A percentile compares a stretch with the other conserved stretches of the same genome.
Evolutionary conservation across 2,888 invertebrate genomes (phyloP).

Genomic region (Drosophila robusta): DNA sequence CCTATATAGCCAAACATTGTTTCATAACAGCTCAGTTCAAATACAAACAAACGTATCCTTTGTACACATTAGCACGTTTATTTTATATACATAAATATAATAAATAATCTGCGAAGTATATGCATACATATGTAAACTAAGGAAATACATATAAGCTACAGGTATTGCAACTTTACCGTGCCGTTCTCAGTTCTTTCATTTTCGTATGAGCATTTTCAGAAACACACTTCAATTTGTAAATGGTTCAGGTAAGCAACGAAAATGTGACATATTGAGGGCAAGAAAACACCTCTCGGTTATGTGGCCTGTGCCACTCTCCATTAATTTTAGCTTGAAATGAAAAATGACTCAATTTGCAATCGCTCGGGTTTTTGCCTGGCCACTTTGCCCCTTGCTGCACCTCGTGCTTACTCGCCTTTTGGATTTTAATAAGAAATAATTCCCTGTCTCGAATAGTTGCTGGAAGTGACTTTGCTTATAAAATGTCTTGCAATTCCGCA

Average conservation of each 20-base stretch:
- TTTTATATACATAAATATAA: not conserved
- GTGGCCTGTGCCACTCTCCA: slow-evolving; percentile 36
- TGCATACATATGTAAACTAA: no score
- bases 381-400: not conserved
- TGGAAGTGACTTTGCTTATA: slow-evolving; percentile 68
- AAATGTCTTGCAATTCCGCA: slow-evolving; percentile 68
- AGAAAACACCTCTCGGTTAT: slow-evolving; percentile 36
- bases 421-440: slow-evolving; percentile 74
- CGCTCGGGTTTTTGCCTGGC: slow-evolving; percentile 37
- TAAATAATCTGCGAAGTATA: not conserved
- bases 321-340: slow-evolving; percentile 63
- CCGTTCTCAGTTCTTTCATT: not conserved
- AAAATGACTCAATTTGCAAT: slow-evolving; percentile 77
- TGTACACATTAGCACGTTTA: no score
- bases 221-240: slow-evolving; percentile 39
- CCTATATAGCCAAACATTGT: slow-evolving; percentile 12
- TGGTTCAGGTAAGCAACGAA: slow-evolving; percentile 32
- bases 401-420: slow-evolving; percentile 16
- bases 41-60: slow-evolving; percentile 5
- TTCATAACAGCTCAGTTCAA: not conserved
- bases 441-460: slow-evolving; percentile 51
- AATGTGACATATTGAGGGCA: slow-evolving; percentile 70
- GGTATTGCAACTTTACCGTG: not conserved
- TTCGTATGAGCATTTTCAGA: not conserved
- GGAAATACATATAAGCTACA: not conserved